Conservation (phyloP, 2,888 invertebrate genomes). For the Hyposoter dolosus region DNA sequence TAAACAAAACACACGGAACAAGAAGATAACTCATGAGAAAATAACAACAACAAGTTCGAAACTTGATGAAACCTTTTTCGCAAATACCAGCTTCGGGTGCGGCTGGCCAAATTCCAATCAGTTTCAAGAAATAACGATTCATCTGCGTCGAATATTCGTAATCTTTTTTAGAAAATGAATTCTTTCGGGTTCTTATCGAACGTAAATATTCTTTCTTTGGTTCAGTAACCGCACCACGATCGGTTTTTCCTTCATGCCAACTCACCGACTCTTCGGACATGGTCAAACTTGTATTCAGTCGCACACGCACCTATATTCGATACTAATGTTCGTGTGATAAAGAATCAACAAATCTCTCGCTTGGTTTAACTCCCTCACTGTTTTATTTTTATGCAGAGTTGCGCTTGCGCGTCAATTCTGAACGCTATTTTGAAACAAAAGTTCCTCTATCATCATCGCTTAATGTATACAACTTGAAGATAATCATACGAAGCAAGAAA, state of each 20-base stretch:
- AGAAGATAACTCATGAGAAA: conserved; percentile 68
- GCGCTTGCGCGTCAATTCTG: conserved; percentile 44
- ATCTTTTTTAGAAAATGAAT: conserved; percentile 37
- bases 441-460: conserved; percentile 25
- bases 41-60: neutral
- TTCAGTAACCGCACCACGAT: conserved; percentile 10
- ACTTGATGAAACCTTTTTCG: conserved; percentile 69
- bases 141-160: conserved; percentile 66
- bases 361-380: neutral
- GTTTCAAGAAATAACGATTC: conserved; percentile 70
- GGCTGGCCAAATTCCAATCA: conserved; percentile 71
- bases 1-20: conserved; percentile 69
- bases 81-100: conserved; percentile 2
- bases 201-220: conserved; percentile 23
- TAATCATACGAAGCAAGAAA: conserved; percentile 9
- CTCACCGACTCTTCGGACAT: conserved; percentile 35
- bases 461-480: neutral
- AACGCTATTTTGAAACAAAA: neutral
- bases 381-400: neutral
- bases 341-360: conserved; percentile 13
- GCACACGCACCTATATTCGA: neutral
- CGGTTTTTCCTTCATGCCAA: neutral
- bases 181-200: neutral
- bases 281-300: conserved; percentile 4
- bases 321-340: conserved; percentile 2